Percentiles rank a stretch among this genome's conserved stretches.
Conservation (phyloP, 2,113 vertebrate genomes). For the Lagopus leucura region DNA sequence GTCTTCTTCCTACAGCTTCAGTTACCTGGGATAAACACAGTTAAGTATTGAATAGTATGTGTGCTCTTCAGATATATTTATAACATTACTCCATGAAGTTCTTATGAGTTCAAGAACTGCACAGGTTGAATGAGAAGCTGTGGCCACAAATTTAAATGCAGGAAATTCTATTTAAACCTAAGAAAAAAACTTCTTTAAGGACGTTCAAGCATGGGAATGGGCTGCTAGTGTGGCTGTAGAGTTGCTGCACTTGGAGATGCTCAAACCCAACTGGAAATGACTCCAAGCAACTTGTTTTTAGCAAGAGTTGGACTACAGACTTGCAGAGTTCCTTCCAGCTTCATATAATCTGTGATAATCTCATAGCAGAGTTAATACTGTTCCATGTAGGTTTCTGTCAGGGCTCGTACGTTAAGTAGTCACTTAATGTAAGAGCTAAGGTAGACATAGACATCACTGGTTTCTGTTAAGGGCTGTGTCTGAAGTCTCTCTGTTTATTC, state of each 20-base stretch:
- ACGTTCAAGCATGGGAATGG: not conserved
- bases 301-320: not conserved
- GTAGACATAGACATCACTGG: not conserved
- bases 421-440: not conserved
- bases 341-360: not conserved
- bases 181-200: not conserved
- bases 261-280: rapidly evolving
- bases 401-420: not conserved
- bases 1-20: not conserved
- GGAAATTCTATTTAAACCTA: not conserved
- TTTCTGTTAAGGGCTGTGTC: not conserved
- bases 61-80: not conserved
- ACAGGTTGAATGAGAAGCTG: not conserved
- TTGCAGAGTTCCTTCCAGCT: not conserved
- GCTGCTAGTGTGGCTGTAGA: not conserved
- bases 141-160: not conserved
- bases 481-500: not conserved
- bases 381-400: not conserved
- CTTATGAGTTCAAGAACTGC: not conserved
- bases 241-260: not conserved
- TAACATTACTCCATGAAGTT: not conserved
- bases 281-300: not conserved
- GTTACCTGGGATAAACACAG: not conserved
- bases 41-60: not conserved
- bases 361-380: not conserved